Conservation (phyloP, 2,888 invertebrate genomes). For the Scaptomyza cyrtandrae region DNA sequence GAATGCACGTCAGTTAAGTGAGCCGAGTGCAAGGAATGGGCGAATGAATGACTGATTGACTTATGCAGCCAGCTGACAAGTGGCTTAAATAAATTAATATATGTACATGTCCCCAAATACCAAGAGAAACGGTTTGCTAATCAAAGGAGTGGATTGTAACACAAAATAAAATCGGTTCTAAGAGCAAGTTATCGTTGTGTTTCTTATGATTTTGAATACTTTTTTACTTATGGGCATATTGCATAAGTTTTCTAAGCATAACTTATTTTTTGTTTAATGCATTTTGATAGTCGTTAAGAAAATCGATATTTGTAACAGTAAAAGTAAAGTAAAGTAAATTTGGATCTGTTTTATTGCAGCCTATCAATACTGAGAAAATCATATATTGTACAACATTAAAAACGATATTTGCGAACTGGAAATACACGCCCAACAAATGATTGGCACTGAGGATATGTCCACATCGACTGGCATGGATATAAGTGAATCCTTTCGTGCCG, state of each 20-base stretch:
- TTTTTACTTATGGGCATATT: background rate
- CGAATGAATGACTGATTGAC: constrained; percentile 78
- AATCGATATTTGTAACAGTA: background rate
- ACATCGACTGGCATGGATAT: constrained; percentile 89
- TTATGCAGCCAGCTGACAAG: constrained; percentile 73
- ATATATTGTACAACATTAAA: constrained; percentile 1
- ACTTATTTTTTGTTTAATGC: background rate
- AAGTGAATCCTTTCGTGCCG: constrained; percentile 91
- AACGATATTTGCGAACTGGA: constrained; percentile 53
- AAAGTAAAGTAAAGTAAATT: too few relatives aligned
- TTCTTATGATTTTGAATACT: background rate
- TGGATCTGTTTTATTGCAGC: constrained; percentile 5
- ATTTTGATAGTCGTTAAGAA: background rate
- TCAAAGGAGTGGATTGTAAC: constrained; percentile 44
- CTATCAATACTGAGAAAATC: background rate
- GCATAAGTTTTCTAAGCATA: constrained; percentile 1
- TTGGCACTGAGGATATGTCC: constrained; percentile 85
- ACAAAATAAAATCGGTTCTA: constrained; percentile 11
- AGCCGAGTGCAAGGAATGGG: constrained; percentile 54
- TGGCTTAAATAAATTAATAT: constrained; percentile 76
- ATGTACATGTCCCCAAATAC: constrained; percentile 37
- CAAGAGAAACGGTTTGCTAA: constrained; percentile 36
- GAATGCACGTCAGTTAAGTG: constrained; percentile 59
- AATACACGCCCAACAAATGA: constrained; percentile 80
- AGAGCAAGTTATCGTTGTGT: constrained; percentile 6